These are phyloP conservation scores for Ashinkailepas kermadecensis DNA, from an alignment of 2,888 invertebrate genomes.

Conservation along the genomic window DNA sequence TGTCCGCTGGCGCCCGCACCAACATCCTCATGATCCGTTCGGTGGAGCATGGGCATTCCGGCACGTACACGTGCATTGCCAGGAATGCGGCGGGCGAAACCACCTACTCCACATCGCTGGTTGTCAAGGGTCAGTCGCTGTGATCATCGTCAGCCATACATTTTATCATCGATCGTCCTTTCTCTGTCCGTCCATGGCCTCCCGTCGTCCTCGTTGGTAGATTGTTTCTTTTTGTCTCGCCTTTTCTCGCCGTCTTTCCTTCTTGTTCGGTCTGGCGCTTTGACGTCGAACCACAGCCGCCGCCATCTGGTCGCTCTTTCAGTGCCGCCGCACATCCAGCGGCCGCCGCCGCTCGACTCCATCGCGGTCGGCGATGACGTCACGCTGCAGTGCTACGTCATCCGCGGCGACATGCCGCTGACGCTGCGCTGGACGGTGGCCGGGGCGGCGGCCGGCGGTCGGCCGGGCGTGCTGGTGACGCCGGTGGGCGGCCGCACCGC, in stretches of 20 bases:
- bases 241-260: no score
- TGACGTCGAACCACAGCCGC: no score
- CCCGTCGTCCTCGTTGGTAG: no score
- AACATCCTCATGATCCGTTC: slow-evolving; percentile 60
- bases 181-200: no score
- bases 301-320: neutral
- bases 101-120: slow-evolving; percentile 53
- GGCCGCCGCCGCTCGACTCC: no score
- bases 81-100: slow-evolving; percentile 62
- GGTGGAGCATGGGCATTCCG: slow-evolving; percentile 61
- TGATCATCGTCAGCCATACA: neutral
- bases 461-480: slow-evolving; percentile 35
- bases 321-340: neutral
- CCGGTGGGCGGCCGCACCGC: slow-evolving; percentile 52
- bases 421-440: slow-evolving; percentile 43
- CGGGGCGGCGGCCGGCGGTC: slow-evolving; percentile 34
- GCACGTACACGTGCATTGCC: slow-evolving; percentile 67
- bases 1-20: slow-evolving; percentile 50
- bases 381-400: slow-evolving; percentile 37
- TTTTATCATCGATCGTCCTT: no score
- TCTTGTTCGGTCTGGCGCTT: no score
- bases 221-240: no score
- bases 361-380: slow-evolving; percentile 36
- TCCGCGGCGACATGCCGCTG: slow-evolving; percentile 43
- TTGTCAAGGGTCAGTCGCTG: neutral